phyloP scores from a whole-genome alignment of 2,113 vertebrate genomes.

The Hucho hucho region DNA sequence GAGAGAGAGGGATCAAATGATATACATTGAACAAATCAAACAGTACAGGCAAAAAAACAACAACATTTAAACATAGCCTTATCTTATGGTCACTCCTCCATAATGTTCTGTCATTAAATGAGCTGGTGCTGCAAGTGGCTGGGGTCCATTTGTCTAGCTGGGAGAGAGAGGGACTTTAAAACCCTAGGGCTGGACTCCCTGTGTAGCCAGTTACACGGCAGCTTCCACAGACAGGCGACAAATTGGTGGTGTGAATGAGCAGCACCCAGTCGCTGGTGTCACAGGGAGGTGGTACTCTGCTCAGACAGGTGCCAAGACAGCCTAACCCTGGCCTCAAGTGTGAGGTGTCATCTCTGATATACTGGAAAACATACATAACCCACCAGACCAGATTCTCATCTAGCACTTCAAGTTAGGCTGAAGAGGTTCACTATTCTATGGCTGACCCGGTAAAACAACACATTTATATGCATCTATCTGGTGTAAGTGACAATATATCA shows the following conservation, averaged over 20 bases:
- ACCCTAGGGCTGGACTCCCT: neutral
- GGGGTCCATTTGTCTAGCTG: neutral
- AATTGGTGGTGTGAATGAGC: neutral
- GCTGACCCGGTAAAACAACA: neutral
- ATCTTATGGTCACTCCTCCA: neutral
- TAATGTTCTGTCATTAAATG: neutral
- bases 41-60: neutral
- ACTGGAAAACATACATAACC: no score
- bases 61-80: neutral
- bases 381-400: neutral
- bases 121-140: neutral
- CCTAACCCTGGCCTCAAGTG: conserved; percentile 7
- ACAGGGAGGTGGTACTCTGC: neutral
- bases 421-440: neutral
- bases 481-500: no score
- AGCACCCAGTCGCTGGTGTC: conserved; percentile 2
- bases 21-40: no score
- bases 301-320: neutral
- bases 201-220: neutral
- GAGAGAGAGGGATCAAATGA: no score
- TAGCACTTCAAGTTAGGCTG: neutral
- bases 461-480: neutral
- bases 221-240: neutral
- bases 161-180: neutral
- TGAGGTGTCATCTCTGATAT: neutral